Conservation (phyloP, 2,797 vertebrate genomes). For the Microhierax caerulescens region DNA sequence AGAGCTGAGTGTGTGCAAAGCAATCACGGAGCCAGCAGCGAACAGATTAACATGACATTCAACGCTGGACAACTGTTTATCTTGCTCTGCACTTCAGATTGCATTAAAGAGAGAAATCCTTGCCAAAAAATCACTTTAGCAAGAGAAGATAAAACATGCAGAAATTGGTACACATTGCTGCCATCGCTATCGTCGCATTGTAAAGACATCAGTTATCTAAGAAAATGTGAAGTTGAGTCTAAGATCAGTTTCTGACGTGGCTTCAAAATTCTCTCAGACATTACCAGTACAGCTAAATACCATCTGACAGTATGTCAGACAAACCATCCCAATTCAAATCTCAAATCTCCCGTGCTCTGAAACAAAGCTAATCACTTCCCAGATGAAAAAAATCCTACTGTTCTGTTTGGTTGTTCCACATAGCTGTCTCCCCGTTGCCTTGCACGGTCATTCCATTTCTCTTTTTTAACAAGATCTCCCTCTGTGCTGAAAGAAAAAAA, state of each 20-base stretch:
- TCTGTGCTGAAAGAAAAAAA: not conserved
- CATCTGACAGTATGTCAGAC: not conserved
- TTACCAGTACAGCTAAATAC: not conserved
- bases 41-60: fast-evolving
- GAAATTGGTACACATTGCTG: fast-evolving
- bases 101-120: not conserved
- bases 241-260: not conserved
- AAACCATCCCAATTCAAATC: not conserved
- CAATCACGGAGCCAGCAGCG: not conserved
- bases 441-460: not conserved
- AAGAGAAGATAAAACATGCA: not conserved
- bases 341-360: not conserved
- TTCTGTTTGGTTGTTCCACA: fast-evolving
- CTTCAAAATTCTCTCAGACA: not conserved
- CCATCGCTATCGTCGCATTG: not conserved
- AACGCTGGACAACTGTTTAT: fast-evolving
- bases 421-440: not conserved
- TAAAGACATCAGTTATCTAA: not conserved
- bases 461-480: not conserved
- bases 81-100: fast-evolving
- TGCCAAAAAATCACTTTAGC: not conserved
- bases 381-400: not conserved
- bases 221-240: not conserved
- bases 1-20: not conserved
- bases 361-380: not conserved